phyloP scores from a whole-genome alignment of 2,888 invertebrate genomes.

The Apocheima hispidaria region DNA sequence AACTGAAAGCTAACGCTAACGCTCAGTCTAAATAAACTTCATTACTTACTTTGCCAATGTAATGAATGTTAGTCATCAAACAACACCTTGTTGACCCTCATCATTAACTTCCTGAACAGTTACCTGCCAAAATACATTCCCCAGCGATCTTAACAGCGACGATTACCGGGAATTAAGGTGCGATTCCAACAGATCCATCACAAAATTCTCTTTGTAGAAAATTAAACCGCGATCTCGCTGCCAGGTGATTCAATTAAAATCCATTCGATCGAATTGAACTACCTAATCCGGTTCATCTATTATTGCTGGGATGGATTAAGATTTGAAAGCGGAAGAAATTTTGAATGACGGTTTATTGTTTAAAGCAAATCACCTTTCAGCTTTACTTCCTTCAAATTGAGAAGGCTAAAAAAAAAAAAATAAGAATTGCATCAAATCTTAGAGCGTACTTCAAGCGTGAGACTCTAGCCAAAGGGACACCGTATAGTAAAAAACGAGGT shows the following conservation, averaged over 20 bases:
- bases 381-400: too few species aligned
- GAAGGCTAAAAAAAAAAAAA: too few species aligned
- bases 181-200: constrained; percentile 46
- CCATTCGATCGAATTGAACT: constrained; percentile 71
- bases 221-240: constrained; percentile 52
- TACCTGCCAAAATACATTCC: neutral
- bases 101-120: neutral
- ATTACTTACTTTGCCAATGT: too few species aligned
- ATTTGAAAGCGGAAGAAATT: neutral
- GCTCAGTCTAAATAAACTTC: too few species aligned
- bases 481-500: too few species aligned
- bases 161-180: constrained; percentile 25
- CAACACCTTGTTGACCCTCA: neutral
- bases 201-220: constrained; percentile 51
- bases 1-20: too few species aligned
- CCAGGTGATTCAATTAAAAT: constrained; percentile 78
- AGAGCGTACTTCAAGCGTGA: too few species aligned
- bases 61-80: neutral
- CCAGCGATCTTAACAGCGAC: constrained; percentile 18
- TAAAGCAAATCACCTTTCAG: too few species aligned
- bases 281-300: constrained; percentile 66
- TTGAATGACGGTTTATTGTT: neutral
- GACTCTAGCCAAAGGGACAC: too few species aligned
- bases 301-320: constrained; percentile 48
- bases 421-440: too few species aligned